phyloP scores from a whole-genome alignment of 2,113 vertebrate genomes.

The Tenrec ecaudatus region DNA sequence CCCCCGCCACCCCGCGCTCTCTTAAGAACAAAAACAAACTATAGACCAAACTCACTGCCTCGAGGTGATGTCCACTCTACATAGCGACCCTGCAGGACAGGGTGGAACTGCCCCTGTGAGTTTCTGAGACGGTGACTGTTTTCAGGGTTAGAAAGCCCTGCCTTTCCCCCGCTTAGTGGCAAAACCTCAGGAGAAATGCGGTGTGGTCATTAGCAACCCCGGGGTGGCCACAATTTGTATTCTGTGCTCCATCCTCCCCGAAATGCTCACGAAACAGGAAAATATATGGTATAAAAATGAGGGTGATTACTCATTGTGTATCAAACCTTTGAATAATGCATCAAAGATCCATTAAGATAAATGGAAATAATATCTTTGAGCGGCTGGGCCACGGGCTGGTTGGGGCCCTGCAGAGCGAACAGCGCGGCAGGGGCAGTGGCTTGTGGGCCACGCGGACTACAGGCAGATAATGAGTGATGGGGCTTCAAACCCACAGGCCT shows the following conservation, averaged over 20 bases:
- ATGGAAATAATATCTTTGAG: constrained; percentile 69
- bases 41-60: too few relatives aligned
- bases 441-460: neutral
- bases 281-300: constrained; percentile 54
- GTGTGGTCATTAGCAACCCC: constrained; percentile 27
- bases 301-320: constrained; percentile 69
- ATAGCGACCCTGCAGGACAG: too few relatives aligned
- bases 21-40: too few relatives aligned
- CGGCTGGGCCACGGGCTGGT: constrained; percentile 24
- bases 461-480: neutral
- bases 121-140: too few relatives aligned
- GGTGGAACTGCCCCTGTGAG: too few relatives aligned
- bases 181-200: constrained; percentile 52
- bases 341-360: constrained; percentile 78
- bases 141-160: too few relatives aligned
- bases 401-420: neutral
- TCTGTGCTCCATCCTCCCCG: constrained; percentile 55
- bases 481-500: neutral
- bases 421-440: neutral
- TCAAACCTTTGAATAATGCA: constrained; percentile 78
- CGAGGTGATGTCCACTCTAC: too few relatives aligned
- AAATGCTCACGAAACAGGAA: constrained; percentile 67
- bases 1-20: too few relatives aligned
- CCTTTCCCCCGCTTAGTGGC: neutral
- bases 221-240: constrained; percentile 54